Conservation (phyloP, 1,140 invertebrate species). For the Streblospio benedicti region DNA sequence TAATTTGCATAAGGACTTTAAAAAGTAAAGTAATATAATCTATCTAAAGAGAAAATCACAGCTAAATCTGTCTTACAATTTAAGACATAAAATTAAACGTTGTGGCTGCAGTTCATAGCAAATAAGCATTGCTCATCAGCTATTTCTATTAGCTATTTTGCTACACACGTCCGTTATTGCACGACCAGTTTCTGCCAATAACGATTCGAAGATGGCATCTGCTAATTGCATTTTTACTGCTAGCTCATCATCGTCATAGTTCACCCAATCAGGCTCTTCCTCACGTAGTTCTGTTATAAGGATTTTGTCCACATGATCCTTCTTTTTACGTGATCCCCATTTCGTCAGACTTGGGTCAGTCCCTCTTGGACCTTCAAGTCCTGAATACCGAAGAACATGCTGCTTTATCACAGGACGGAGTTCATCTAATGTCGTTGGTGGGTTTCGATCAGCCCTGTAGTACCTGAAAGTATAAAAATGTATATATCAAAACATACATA, state of each 20-base stretch:
- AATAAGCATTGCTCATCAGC: too few relatives aligned
- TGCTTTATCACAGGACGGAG: constrained; percentile 33
- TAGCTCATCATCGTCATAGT: constrained; percentile 62
- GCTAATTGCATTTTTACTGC: constrained; percentile 61
- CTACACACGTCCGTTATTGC: too few relatives aligned
- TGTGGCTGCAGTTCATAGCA: too few relatives aligned
- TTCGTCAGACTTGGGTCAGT: constrained; percentile 55
- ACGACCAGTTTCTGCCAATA: constrained; percentile 59
- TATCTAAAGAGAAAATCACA: too few relatives aligned
- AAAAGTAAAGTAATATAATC: too few relatives aligned
- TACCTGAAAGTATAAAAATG: constrained; percentile 19
- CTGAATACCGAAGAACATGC: constrained; percentile 47
- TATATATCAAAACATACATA: too few relatives aligned
- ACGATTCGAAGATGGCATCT: constrained; percentile 55
- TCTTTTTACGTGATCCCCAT: constrained; percentile 59
- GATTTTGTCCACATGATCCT: constrained; percentile 64
- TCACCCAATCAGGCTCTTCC: constrained; percentile 63
- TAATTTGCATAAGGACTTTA: too few relatives aligned
- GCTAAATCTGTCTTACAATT: too few relatives aligned
- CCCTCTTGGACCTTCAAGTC: constrained; percentile 47
- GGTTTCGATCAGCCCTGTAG: constrained; percentile 20
- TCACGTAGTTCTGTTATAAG: constrained; percentile 60
- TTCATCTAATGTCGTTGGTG: constrained; percentile 30
- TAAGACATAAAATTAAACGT: too few relatives aligned
- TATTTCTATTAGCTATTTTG: too few relatives aligned